A percentile compares a stretch with the other conserved stretches of the same genome.
Evolutionary conservation across 2,888 invertebrate species (phyloP).

Genomic region (Drosophila rellima): DNA sequence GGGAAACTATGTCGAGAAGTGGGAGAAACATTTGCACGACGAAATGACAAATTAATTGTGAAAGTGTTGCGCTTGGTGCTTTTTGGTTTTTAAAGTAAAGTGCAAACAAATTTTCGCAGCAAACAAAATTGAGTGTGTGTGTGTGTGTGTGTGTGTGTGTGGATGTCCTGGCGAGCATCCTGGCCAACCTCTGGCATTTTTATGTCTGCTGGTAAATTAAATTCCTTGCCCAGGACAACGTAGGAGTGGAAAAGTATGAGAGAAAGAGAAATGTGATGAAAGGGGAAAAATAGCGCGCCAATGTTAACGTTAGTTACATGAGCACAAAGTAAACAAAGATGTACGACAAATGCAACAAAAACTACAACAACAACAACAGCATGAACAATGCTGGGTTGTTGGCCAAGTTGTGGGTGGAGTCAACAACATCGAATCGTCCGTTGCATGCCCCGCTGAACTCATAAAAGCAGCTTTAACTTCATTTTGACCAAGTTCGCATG

Average conservation of each 20-base stretch:
- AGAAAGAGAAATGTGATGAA: not conserved
- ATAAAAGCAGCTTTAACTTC: constrained; percentile 70
- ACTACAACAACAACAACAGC: constrained; percentile 30
- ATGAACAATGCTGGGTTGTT: constrained; percentile 1
- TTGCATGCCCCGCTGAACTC: constrained; percentile 60
- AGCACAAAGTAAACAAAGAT: constrained; percentile 75
- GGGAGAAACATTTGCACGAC: constrained; percentile 54
- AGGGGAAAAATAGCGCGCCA: constrained; percentile 10
- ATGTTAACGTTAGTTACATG: constrained; percentile 62
- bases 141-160: constrained; percentile 23
- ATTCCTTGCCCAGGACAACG: constrained; percentile 58
- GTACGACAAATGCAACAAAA: constrained; percentile 66
- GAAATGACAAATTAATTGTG: constrained; percentile 72
- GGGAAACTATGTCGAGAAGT: constrained; percentile 12
- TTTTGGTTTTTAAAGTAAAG: constrained; percentile 40
- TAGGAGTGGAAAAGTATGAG: constrained; percentile 3
- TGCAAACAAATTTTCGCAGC: constrained; percentile 64
- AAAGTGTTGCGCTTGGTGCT: constrained; percentile 48
- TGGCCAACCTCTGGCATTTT: constrained; percentile 29
- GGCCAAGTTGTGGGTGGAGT: constrained; percentile 14
- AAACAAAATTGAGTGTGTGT: constrained; percentile 54
- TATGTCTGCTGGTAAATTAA: constrained; percentile 70
- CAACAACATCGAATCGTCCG: constrained; percentile 38
- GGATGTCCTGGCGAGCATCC: not conserved
- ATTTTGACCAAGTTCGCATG: constrained; percentile 37